phyloP scores from a whole-genome alignment of 2,113 vertebrate genomes.

The Oenanthe melanoleuca region DNA sequence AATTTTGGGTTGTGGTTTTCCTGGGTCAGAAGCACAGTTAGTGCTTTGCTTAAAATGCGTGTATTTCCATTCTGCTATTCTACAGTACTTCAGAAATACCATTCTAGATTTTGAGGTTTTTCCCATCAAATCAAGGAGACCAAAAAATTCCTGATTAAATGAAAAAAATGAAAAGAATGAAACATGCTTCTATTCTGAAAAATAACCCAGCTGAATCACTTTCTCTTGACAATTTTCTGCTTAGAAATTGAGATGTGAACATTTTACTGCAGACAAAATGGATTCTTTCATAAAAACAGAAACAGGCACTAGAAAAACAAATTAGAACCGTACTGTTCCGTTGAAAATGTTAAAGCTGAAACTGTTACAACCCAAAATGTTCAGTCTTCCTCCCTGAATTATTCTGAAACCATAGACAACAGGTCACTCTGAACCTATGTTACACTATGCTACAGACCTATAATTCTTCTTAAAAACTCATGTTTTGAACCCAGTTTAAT shows the following conservation, averaged over 20 bases:
- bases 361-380: not conserved
- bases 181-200: not conserved
- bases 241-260: not conserved
- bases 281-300: not conserved
- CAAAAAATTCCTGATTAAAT: not conserved
- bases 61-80: not conserved
- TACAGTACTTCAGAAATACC: not conserved
- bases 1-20: slow-evolving; percentile 25
- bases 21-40: slow-evolving; percentile 6
- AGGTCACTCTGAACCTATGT: not conserved
- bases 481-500: not conserved
- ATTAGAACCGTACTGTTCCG: not conserved
- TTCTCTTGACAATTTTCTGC: not conserved
- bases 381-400: not conserved
- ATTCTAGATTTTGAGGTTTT: not conserved
- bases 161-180: not conserved
- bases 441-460: not conserved
- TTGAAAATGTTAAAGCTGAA: not conserved
- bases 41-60: not conserved
- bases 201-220: not conserved
- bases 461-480: not conserved
- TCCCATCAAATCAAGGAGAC: not conserved
- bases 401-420: not conserved
- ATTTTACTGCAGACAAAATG: not conserved
- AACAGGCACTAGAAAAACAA: not conserved